phyloP scores from a whole-genome alignment of 2,113 vertebrate genomes.

The Pleuronectes platessa region DNA sequence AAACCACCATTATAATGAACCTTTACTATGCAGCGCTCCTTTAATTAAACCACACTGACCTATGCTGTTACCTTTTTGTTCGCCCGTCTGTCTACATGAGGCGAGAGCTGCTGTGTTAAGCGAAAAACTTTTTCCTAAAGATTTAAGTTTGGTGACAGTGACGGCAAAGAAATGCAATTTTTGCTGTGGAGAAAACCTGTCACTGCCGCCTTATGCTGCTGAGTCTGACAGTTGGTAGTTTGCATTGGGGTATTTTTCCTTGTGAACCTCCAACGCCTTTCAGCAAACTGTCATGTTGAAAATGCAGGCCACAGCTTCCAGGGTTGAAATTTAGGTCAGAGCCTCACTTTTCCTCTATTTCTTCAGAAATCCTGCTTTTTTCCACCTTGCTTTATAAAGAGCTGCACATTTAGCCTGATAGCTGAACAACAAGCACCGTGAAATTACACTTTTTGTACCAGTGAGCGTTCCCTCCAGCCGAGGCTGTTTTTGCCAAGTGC shows the following conservation, averaged over 20 bases:
- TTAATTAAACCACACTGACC: slow-evolving; percentile 21
- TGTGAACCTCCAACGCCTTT: slow-evolving; percentile 1
- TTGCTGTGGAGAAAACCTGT: slow-evolving; percentile 12
- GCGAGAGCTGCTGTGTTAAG: slow-evolving; percentile 6
- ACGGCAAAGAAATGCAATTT: slow-evolving; percentile 7
- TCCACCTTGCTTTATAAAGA: too few species aligned
- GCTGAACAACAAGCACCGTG: background rate
- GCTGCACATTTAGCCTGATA: background rate
- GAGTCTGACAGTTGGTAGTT: slow-evolving; percentile 7
- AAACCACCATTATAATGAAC: slow-evolving; percentile 6
- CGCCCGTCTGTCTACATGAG: background rate
- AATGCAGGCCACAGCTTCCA: background rate
- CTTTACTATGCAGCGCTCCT: background rate
- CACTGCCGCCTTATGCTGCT: slow-evolving; percentile 6
- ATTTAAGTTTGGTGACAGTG: slow-evolving; percentile 21
- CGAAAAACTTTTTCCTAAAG: slow-evolving; percentile 7
- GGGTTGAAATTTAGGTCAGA: slow-evolving; percentile 11
- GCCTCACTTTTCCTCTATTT: background rate
- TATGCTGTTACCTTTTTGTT: background rate
- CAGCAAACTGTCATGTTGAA: slow-evolving; percentile 8
- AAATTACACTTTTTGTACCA: background rate
- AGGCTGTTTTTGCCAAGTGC: slow-evolving; percentile 3
- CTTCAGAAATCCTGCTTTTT: background rate
- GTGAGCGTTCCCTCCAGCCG: slow-evolving; percentile 6
- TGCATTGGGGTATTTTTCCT: slow-evolving; percentile 4